Evolutionary conservation across 1,140 invertebrate genomes (phyloP), one percentile per base, ranked within the genome.

Genomic region (Proctacanthus coquilletti): DNA sequence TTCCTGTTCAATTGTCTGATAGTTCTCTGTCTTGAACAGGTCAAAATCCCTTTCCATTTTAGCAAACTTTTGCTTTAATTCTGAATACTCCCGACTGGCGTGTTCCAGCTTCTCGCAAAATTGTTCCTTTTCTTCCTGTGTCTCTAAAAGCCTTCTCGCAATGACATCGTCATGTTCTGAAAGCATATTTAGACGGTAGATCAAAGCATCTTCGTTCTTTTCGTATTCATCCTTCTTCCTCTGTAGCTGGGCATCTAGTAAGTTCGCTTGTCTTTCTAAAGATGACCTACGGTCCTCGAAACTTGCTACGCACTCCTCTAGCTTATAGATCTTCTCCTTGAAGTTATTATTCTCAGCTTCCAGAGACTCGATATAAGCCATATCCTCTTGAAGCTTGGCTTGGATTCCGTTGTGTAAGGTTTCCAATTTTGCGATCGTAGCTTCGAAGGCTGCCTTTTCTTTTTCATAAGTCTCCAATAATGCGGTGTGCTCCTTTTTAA

Each of bases 311-410:
- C 62, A 64, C 52, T 77, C 70, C 53, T 78, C 70, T 3, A 78
- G 60, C 5, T 63, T 62, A n/a, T 53, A 56, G 34, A 71, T 66
- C 44, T 66, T 66, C 4, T 65, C 66, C 43, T 73, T 75, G 20
- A 72, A 72, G 39, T 73, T 73, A 0, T 52, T 54, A n/a, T 77
- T 60, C 44, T 83, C 77, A 13, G 64, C 59, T 45, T 83, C 74
- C 30, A 82, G 60, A 35, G 68, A 74, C 53, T 83, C 78, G 30
- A 81, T 74, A 43, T 77, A 75, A 8, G 75, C 65, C 46, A 81
- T 75, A 34, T 75, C 57, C 54, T 83, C 76, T 50, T 80, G 73
- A 15, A 83, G 50, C 56, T 80, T 82, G 4, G 71, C 71, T 36
- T 76, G 50, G 61, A 53, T 65, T 53, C 50, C 55, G 18, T 52